These are phyloP conservation scores for Druon quercuslanigerum DNA, from an alignment of 1,140 invertebrate species.

Conservation along the genomic window DNA sequence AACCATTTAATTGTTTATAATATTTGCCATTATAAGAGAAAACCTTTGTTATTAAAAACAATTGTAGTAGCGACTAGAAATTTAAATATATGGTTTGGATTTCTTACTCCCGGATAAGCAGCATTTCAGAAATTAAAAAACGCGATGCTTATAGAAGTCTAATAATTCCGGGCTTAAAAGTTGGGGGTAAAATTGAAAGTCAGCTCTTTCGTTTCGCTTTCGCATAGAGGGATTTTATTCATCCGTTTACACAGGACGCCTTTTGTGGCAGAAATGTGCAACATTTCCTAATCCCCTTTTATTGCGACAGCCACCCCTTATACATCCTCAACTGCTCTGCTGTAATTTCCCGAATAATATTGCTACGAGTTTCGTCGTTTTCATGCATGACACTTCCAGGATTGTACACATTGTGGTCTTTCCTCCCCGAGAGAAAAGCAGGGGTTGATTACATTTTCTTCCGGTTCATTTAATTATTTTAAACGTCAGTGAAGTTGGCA, in stretches of 20 bases:
- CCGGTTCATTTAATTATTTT: constrained; percentile 10
- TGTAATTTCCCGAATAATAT: constrained; percentile 26
- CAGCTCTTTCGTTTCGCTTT: background rate
- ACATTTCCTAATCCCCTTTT: constrained; percentile 17
- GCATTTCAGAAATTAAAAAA: no score
- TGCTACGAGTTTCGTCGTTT: constrained; percentile 9
- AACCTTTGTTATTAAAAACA: no score
- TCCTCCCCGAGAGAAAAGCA: background rate
- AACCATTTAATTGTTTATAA: no score
- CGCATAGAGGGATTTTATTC: background rate
- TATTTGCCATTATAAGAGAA: no score
- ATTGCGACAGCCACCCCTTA: background rate
- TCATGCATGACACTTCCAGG: constrained; percentile 24
- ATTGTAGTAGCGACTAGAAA: no score
- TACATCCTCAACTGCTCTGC: background rate
- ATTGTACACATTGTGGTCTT: background rate
- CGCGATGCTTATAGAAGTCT: no score
- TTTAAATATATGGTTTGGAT: no score
- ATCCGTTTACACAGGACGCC: background rate
- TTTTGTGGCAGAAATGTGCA: constrained; percentile 6
- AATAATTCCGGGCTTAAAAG: no score
- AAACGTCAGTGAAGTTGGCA: constrained; percentile 1
- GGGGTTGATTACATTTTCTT: constrained; percentile 7
- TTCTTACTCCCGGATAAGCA: no score
- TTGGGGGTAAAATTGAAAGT: no score